Evolutionary conservation across 2,113 vertebrate genomes (phyloP).

Genomic region (Corythornis cristatus): DNA sequence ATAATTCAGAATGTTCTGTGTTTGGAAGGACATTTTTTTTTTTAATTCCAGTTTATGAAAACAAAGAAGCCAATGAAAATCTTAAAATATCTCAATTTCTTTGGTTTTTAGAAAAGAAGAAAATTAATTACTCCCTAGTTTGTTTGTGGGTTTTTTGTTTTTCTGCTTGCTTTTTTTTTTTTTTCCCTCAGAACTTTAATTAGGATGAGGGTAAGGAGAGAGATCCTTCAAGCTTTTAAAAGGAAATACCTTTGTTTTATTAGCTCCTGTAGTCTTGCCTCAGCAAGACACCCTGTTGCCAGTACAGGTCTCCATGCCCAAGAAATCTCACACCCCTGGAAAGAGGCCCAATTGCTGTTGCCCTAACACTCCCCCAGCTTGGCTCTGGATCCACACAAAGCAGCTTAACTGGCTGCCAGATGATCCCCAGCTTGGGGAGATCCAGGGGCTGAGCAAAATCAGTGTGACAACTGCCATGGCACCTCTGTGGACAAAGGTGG

Average conservation of each 20-base stretch:
- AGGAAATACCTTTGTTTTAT: neutral
- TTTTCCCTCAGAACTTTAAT: neutral
- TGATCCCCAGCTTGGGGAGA: neutral
- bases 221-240: neutral
- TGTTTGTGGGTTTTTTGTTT: neutral
- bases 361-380: neutral
- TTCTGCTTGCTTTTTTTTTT: no score
- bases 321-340: slow-evolving; percentile 10
- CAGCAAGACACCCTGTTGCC: neutral
- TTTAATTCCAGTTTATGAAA: neutral
- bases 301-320: slow-evolving; percentile 14
- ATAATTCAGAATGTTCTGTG: neutral
- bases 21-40: neutral
- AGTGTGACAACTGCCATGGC: neutral
- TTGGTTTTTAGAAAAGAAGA: neutral
- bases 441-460: neutral
- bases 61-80: neutral
- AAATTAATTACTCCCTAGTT: neutral
- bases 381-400: neutral
- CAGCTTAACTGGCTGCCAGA: neutral
- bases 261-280: neutral
- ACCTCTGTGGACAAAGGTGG: neutral
- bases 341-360: neutral
- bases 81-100: neutral
- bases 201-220: neutral